These are phyloP conservation scores for Temnopleurus reevesii DNA, from an alignment of 53 echinoderm and acorn worm genomes.

Conservation along the genomic window DNA sequence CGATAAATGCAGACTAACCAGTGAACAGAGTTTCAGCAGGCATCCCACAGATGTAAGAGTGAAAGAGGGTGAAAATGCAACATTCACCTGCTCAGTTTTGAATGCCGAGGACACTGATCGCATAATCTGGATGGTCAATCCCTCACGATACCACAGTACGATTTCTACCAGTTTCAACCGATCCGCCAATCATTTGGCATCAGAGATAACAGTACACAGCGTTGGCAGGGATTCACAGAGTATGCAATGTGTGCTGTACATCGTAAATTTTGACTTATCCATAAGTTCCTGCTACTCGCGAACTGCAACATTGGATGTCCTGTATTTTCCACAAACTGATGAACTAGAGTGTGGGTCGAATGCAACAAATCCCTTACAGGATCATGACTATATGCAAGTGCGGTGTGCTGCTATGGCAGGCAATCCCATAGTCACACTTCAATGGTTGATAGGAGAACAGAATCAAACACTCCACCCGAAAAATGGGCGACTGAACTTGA, in stretches of 20 bases:
- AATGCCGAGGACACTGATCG: neutral
- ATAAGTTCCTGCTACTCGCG: neutral
- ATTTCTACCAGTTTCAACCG: neutral
- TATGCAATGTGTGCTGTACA: neutral
- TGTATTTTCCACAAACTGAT: neutral
- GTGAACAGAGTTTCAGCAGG: too few relatives aligned
- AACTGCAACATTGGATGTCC: neutral
- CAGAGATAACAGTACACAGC: neutral
- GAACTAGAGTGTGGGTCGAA: conserved; percentile 14
- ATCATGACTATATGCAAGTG: neutral
- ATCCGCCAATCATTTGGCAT: neutral
- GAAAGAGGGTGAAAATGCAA: conserved; percentile 22
- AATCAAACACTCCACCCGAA: neutral
- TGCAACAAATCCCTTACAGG: neutral
- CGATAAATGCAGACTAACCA: too few relatives aligned
- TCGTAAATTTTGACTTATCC: neutral
- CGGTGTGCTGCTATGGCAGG: neutral
- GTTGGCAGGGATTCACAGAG: neutral
- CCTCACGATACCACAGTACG: neutral
- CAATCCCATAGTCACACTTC: neutral
- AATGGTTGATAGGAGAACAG: neutral
- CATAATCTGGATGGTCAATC: conserved; percentile 30
- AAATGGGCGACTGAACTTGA: neutral
- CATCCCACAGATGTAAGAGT: neutral
- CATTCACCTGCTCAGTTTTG: conserved; percentile 16